phyloP scores from a whole-genome alignment of 1,140 invertebrate genomes.

The Mizuhopecten yessoensis region DNA sequence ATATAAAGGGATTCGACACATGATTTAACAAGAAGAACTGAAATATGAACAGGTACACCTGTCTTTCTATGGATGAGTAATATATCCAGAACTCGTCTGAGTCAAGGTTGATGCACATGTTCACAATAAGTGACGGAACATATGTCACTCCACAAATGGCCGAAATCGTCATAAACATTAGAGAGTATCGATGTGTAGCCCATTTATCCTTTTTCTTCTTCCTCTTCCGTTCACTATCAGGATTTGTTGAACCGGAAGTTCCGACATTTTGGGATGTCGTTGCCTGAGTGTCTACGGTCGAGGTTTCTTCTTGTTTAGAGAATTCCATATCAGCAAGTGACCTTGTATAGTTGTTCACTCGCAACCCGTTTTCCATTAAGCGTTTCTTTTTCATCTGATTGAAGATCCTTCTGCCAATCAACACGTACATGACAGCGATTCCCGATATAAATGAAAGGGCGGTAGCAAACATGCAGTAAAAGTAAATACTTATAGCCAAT shows the following conservation, averaged over 20 bases:
- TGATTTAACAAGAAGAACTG: constrained; percentile 5
- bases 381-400: neutral
- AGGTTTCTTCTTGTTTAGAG: neutral
- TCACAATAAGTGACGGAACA: neutral
- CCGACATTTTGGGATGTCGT: neutral
- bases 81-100: neutral
- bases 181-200: neutral
- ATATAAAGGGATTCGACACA: neutral
- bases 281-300: neutral
- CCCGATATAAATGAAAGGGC: neutral
- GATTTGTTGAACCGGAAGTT: neutral
- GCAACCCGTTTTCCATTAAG: neutral
- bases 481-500: neutral
- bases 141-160: neutral
- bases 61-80: neutral
- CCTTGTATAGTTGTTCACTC: neutral
- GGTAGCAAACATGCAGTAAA: neutral
- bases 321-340: neutral
- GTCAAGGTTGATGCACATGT: neutral
- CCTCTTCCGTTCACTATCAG: neutral
- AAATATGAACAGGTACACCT: neutral
- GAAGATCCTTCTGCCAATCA: neutral
- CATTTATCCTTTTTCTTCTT: constrained; percentile 8
- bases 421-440: neutral
- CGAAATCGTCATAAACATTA: constrained; percentile 5